Base-by-base conservation (phyloP, 2,888 invertebrate species). In the Liposcelis brunnea region DNA sequence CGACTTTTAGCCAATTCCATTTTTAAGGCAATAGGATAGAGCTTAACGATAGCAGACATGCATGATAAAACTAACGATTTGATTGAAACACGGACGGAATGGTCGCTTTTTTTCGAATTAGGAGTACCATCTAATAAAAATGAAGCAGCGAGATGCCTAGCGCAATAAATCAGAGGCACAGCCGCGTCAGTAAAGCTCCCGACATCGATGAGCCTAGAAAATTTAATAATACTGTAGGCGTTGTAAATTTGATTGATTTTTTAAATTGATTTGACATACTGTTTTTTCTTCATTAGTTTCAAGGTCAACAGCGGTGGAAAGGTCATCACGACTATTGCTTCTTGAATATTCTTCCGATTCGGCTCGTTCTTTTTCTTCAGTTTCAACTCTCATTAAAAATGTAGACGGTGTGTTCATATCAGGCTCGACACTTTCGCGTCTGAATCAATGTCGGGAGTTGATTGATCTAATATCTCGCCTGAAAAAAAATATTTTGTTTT, bases 31-130 rank as follows among this genome's bases (percentile, higher is more conserved):
- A 26, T 7, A 33, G 94, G 90, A 54, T 76, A 75, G 18, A 89
- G 59, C 33, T 74, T 72, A 31, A 89, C 63, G 45, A 86, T 75
- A 52, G 78, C 77, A 0, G 80, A 75, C 16, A 94, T 61, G 58
- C 89, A 90, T 45, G 75, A 75, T 15, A 94, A 59, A 0, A 91
- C 85, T 32, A 93, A 72, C 6, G 85, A 80, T 64, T 94, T 93
- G 1, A 91, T 83, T 47, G 93, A 93, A 26, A 95, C 89, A 31
- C 94, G 71, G 31, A 85, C 78, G 16, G 67, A 66, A 60, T 75
- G 72, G 59, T 93, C 93, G 2, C 80, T 65, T 50, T 82, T 74
- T 42, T 80, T 58, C 2, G 69, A 66, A 5, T 74, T 74, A 21
- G 63, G 59, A 46, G 68, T 67, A 43, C 67, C 65, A 0, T 82